phyloP scores from a whole-genome alignment of 1,140 invertebrate genomes.

The Sweltsa coloradensis region DNA sequence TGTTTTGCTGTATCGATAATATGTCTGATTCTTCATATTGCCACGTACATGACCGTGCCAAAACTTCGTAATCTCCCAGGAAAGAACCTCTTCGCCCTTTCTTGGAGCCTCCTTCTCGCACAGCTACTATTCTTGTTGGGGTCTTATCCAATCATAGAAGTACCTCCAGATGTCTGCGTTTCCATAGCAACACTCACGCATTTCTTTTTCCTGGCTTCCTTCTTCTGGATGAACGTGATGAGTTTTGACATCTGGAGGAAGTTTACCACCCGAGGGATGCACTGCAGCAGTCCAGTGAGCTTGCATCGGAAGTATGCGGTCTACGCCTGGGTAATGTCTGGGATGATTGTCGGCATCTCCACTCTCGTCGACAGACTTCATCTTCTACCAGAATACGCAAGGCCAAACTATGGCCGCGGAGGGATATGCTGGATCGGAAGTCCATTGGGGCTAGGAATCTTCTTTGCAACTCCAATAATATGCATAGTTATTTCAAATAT shows the following conservation, averaged over 20 bases:
- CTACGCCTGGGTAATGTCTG: slow-evolving; percentile 27
- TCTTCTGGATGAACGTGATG: slow-evolving; percentile 42
- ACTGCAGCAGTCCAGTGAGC: background rate
- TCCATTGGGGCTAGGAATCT: slow-evolving; percentile 23
- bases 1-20: slow-evolving; percentile 28
- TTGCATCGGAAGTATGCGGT: slow-evolving; percentile 20
- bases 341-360: slow-evolving; percentile 21
- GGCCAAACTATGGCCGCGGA: slow-evolving; percentile 22
- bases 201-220: slow-evolving; percentile 39
- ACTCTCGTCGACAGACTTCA: slow-evolving; percentile 21
- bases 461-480: slow-evolving; percentile 31
- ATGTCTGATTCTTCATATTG: slow-evolving; percentile 30
- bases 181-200: slow-evolving; percentile 33
- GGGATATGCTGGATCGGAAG: slow-evolving; percentile 27
- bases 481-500: slow-evolving; percentile 28
- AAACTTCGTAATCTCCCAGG: slow-evolving; percentile 37
- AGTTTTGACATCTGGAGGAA: slow-evolving; percentile 30
- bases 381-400: slow-evolving; percentile 10
- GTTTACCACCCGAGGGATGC: slow-evolving; percentile 19
- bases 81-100: slow-evolving; percentile 36
- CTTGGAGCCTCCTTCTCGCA: slow-evolving; percentile 31
- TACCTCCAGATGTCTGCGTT: slow-evolving; percentile 26
- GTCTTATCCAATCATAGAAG: slow-evolving; percentile 12
- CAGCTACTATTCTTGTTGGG: slow-evolving; percentile 35
- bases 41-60: slow-evolving; percentile 32